Conservation (phyloP, 2,797 vertebrate species). For the Dryobates pubescens region DNA sequence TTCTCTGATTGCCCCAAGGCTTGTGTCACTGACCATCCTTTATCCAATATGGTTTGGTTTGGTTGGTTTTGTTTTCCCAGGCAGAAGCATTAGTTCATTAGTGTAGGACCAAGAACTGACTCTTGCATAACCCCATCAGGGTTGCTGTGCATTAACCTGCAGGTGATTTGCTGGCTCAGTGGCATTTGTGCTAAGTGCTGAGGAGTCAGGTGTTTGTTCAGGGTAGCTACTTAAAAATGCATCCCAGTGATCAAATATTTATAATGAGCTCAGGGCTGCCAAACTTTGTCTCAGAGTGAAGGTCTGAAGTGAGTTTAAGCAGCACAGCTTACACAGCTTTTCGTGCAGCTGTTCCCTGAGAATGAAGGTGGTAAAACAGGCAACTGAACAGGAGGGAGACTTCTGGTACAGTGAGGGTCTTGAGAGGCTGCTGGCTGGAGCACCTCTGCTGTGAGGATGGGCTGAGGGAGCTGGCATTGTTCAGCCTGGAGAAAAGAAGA, state of each 20-base stretch:
- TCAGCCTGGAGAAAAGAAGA: too few relatives aligned
- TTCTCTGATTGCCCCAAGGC: background rate
- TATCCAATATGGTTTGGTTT: background rate
- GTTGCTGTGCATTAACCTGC: slow-evolving; percentile 14
- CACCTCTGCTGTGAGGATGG: too few relatives aligned
- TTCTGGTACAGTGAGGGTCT: too few relatives aligned
- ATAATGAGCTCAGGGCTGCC: background rate
- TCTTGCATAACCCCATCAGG: background rate
- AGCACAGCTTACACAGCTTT: too few relatives aligned
- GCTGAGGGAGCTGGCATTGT: too few relatives aligned
- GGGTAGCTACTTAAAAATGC: slow-evolving; percentile 37
- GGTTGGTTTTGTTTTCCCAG: background rate
- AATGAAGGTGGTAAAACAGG: too few relatives aligned
- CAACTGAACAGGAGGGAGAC: too few relatives aligned
- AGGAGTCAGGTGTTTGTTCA: background rate
- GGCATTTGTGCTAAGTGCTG: slow-evolving; percentile 9
- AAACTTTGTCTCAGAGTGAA: background rate
- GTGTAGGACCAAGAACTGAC: background rate
- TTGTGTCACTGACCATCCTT: background rate
- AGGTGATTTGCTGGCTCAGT: slow-evolving; percentile 23
- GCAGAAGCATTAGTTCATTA: background rate
- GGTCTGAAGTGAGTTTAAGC: background rate
- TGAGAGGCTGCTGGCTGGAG: too few relatives aligned
- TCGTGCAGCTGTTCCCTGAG: too few relatives aligned
- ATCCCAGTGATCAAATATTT: slow-evolving; percentile 37